Evolutionary conservation across 2,888 invertebrate species (phyloP), one percentile per base, ranked within the genome.

Genomic region (Blera fallax): DNA sequence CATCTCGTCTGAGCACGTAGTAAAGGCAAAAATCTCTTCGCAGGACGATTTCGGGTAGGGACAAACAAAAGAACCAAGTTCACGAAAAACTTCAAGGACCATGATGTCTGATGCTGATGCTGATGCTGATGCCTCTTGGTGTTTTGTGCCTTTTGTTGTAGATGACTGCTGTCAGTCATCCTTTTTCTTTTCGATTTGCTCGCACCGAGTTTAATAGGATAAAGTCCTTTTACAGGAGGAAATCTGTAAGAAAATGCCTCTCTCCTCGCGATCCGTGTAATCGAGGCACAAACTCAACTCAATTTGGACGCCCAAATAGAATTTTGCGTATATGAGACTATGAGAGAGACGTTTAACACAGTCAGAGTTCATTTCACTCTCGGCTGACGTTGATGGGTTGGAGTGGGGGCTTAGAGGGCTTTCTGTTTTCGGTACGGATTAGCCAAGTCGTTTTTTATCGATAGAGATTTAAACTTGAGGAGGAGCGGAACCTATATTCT

Each of bases 1-100:
- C 14, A 14, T 11, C 27, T 7, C 62, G 43, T 62, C 62, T 62
- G 43, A 62, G 62, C 62, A 45, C 45, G 62, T 62, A 27, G 27
- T 1, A 14, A 27, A 4, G 29, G 2, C 24, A 10, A 27, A n/a
- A 27, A 7, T 52, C 29, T 14, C 27, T 27, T 27, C 52, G 5
- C 21, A 48, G 21, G 24, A 50, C 24, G 8, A 10, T 10, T 3
- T 8, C 16, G 21, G 14, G 5, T 5, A 48, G 21, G 21, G n/a
- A 16, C 18, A 48, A 8, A 48, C 18, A 16, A 8, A 37, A n/a
- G n/a, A n/a, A n/a, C 1, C 1, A 43, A 43, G 14, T 14, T 43
- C 40, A 43, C 40, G n/a, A n/a, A 7, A 43, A 18, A 43, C 7
- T 43, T 16, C 43, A 16, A 43, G 43, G 43, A 43, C 16, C 43